Evolutionary conservation across 2,113 vertebrate species (phyloP), one percentile per base, ranked within the genome.

Genomic region (Eupsittula cactorum): DNA sequence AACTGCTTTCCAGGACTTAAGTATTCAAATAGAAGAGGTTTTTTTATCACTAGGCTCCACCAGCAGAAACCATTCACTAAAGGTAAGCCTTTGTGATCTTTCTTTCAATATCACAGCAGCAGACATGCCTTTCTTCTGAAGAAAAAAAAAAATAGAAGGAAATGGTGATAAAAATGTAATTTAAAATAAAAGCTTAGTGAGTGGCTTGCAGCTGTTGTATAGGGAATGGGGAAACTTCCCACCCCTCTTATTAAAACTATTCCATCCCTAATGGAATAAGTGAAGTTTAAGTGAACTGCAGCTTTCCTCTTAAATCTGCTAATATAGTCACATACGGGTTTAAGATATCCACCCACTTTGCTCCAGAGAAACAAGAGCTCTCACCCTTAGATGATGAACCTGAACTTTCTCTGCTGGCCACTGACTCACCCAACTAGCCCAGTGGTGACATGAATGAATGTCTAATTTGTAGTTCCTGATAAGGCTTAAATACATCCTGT

Each of bases 401-500:
- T 11, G 3, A 25, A 19, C 20, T n/a, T 79, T 44, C 35, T 65
- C 55, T 73, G 15, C 16, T 42, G 65, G 24, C 17, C 42, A 35
- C 6, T 29, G n/a, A 25, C 37, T 69, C 63, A 49, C 35, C 23
- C 35, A 81, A 6, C 9, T 31, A 35, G 49, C 8, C 9, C 28
- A 74, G 1, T 11, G 9, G 39, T 31, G 37, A 39, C 8, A 15
- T 16, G 21, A 81, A 69, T 3, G 11, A 59, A 52, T 0, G 0
- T 17, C 24, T 39, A 13, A 55, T 82, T 35, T 78, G 15, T 37
- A 35, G 7, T 6, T 73, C 24, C 37, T 24, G 21, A 16, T 16
- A 27, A 57, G 19, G 10, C 5, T 80, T 46, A 83, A 47, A 62
- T 42, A 10, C 5, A 33, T 17, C 62, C 28, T 46, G 8, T 4